Base-by-base conservation (phyloP, 2,113 vertebrate species). In the Microtus oregoni region DNA sequence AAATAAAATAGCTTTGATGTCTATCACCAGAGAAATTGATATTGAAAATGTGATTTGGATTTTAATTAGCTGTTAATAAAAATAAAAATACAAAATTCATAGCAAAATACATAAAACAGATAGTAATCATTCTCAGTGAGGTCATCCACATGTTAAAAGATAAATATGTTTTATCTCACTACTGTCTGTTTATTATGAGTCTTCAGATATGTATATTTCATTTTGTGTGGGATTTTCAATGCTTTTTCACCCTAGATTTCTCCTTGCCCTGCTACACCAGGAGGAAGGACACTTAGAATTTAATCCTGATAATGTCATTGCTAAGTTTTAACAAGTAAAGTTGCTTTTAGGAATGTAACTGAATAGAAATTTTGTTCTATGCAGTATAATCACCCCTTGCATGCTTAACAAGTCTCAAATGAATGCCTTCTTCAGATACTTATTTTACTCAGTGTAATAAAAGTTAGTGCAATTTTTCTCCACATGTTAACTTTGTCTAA, bases 361-460 rank as follows among this genome's bases (percentile, higher is more conserved):
- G 61, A 28, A 72, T 4, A 63, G 65, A 82, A 81, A 82, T 73
- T 83, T 76, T 58, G 24, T 90, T 82, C 38, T 67, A 12, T 58
- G 32, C 22, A 50, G 24, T n/a, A 17, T 61, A 63, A 73, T 52
- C 50, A 0, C 68, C 26, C 1, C 15, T 24, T 83, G 12, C 7
- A 44, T 55, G 32, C 12, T 72, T 90, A 87, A 47, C 26, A 93
- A 30, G 82, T 79, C n/a, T 85, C 38, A 50, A 5, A 5, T 91
- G 38, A 89, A 3, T 70, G 86, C 2, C 78, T 83, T 38, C 9
- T 89, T 26, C 20, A 92, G 44, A 47, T 35, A 81, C 12, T 61
- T 73, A 83, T n/a, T 94, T 85, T 5, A 75, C 12, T 76, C n/a
- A 12, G 28, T 78, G 26, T 72, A 91, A 96, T 76, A 89, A 93